Base-by-base conservation (phyloP, 2,888 invertebrate species). In the Meganola albula region DNA sequence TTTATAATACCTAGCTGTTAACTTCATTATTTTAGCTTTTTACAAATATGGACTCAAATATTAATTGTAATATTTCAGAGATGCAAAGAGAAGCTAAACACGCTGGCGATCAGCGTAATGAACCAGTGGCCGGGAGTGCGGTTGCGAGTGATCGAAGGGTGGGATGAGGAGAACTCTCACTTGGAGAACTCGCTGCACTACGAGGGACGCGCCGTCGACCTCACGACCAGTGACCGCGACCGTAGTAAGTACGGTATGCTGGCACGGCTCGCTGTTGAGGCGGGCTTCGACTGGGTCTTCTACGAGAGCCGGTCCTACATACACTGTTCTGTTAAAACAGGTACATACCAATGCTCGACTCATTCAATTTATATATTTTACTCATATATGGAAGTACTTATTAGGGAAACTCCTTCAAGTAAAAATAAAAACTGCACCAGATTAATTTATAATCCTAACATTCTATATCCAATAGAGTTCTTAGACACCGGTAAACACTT, bases 211-310 rank as follows among this genome's bases (percentile, higher is more conserved):
- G 98, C 98, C 6, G 97, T 98, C 44, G 98, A 98, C 88, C 92
- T 98, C 63, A 96, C 96, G 46, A 98, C 98, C 55, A 94, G 95
- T 52, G 98, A 98, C 88, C 89, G 95, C 33, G 97, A 98, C 83
- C 89, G 93, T 40, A 90, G 94, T 74, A 98, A 98, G 87, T 94
- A 97, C 80, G 98, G 98, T 51, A 96, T 98, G 96, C 88, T 98
- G 64, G 98, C 98, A 25, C 87, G 98, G 40, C 89, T 98, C 34
- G 98, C 98, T 1, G 96, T 97, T 39, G 97, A 98, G 77, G 97
- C 98, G 12, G 98, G 98, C 63, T 98, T 98, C 89, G 98, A 98
- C 88, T 98, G 97, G 97, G 98, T 98, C 44, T 97, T 94, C 87
- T 98, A 97, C 74, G 97, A 97, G 80, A 95, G 95, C 71, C 89